Evolutionary conservation across 2,888 invertebrate species (phyloP), one percentile per base, ranked within the genome.

Genomic region (Pammene fasciana): DNA sequence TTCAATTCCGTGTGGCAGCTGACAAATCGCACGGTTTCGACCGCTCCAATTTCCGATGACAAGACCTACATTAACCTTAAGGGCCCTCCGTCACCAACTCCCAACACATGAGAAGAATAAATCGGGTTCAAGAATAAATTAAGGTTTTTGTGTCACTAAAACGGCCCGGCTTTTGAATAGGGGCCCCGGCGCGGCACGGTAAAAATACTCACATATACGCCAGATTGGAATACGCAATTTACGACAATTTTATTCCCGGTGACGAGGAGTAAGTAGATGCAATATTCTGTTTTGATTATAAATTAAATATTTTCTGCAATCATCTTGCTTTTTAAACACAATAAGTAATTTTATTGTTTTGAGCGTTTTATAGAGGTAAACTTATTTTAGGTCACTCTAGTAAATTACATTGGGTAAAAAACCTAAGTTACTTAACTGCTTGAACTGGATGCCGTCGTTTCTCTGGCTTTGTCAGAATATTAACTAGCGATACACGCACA

Each of bases 41-140:
- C 77, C 84, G 83, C 83, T 83, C 86, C 88, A 88, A 90, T 90
- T 90, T 87, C 84, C 86, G 86, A 85, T 89, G 89, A 89, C 89
- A 88, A 86, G 84, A 87, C 88, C 88, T 85, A 88, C 86, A 90
- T 90, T 89, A 90, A 88, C 89, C 88, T 85, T 82, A 85, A 90
- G 90, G 82, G 82, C 81, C 82, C 89, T 90, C 87, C 86, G 88
- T 89, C 89, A 87, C 85, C 85, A 85, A 79, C 82, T 84, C 79
- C 77, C 84, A 85, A 85, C 84, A 82, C 84, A 86, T 77, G 81
- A 79, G 84, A 84, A 85, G 85, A 89, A 89, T 90, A 87, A 89
- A 88, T 88, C 86, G 84, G 82, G 83, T 88, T 88, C 86, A 88
- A 87, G 89, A 90, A 90, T 90, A 90, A 90, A 90, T 91, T 90